Evolutionary conservation across 2,888 invertebrate species (phyloP).

Genomic region (Mesopsocus fuscifrons): DNA sequence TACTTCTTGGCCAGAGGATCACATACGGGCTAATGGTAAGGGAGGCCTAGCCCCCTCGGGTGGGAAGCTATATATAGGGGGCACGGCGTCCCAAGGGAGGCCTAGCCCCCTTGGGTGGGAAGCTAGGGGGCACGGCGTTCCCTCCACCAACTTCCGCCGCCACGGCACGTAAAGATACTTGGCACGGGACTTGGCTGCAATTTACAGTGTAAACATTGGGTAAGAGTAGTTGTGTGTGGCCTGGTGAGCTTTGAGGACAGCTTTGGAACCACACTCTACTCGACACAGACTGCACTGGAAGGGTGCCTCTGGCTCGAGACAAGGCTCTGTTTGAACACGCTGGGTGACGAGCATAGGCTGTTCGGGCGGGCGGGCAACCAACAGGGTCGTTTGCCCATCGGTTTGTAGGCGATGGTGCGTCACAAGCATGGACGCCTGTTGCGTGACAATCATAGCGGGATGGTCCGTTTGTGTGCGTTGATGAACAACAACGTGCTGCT

Average conservation of each 20-base stretch:
- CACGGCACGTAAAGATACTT: no score
- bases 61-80: conserved; percentile 23
- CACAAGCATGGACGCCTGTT: background rate
- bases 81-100: no score
- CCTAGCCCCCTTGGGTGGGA: no score
- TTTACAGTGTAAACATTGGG: conserved; percentile 4
- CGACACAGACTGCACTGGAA: conserved; percentile 1
- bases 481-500: conserved; percentile 7
- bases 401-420: conserved; percentile 3
- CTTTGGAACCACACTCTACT: background rate
- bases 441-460: conserved; percentile 5
- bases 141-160: no score
- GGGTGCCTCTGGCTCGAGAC: background rate
- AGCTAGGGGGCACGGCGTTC: no score
- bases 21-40: no score
- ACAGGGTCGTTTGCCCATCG: conserved; percentile 1
- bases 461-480: conserved; percentile 8
- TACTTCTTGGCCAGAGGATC: no score
- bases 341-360: conserved; percentile 6
- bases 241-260: conserved; percentile 3
- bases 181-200: no score
- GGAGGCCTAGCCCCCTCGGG: no score
- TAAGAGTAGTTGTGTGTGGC: conserved; percentile 2
- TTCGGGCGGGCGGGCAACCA: background rate
- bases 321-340: conserved; percentile 2